Evolutionary conservation across 2,113 vertebrate genomes (phyloP).

Genomic region (Chamaetylas fuelleborni): DNA sequence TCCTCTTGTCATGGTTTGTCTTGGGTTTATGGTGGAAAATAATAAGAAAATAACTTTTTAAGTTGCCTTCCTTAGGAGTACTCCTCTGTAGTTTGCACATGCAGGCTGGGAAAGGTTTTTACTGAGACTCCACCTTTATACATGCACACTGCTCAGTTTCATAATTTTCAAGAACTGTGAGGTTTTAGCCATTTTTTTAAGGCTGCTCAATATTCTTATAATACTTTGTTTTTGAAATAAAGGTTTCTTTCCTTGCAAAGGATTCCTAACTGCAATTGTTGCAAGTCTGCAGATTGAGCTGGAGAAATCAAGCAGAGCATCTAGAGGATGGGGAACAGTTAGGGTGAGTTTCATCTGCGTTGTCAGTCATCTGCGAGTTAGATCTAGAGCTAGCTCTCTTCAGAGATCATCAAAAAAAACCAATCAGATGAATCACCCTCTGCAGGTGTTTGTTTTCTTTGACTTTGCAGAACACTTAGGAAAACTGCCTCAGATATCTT

Average conservation of each 20-base stretch:
- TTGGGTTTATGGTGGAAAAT: not conserved
- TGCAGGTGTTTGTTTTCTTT: not conserved
- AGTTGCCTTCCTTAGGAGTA: not conserved
- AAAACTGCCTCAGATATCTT: not conserved
- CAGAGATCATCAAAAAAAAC: not conserved
- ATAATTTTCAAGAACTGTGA: not conserved
- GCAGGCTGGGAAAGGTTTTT: not conserved
- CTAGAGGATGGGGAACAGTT: not conserved
- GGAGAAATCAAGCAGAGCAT: not conserved
- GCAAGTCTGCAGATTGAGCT: not conserved
- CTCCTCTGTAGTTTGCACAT: not conserved
- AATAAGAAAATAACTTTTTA: not conserved
- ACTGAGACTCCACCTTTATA: not conserved
- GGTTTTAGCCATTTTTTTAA: not conserved
- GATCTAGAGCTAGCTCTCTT: not conserved
- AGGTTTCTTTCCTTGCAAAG: not conserved
- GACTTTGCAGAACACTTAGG: not conserved
- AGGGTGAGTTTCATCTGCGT: not conserved
- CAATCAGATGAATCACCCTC: not conserved
- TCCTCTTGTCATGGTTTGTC: not conserved
- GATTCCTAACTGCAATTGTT: not conserved
- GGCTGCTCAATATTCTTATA: not conserved
- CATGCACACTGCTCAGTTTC: not conserved
- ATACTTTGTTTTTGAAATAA: not conserved
- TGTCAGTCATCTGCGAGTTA: not conserved